Evolutionary conservation across 2,888 invertebrate genomes (phyloP).

Genomic region (Apoda limacodes): DNA sequence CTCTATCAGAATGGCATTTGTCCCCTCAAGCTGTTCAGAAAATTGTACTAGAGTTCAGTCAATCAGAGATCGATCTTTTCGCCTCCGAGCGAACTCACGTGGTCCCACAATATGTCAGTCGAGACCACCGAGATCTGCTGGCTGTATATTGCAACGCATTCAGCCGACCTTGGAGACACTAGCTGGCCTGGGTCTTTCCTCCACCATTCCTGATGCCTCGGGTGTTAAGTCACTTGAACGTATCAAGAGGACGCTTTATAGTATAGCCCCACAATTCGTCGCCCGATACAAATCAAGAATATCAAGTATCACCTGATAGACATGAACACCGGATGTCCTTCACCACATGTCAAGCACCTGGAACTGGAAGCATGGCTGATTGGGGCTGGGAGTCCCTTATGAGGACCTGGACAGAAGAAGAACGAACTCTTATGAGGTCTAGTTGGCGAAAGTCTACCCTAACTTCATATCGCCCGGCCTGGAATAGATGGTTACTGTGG

Average conservation of each 20-base stretch:
- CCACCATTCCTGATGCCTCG: slow-evolving; percentile 9
- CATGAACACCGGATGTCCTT: slow-evolving; percentile 7
- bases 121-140: slow-evolving; percentile 5
- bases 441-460: slow-evolving; percentile 14
- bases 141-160: slow-evolving; percentile 11
- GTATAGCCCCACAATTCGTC: slow-evolving; percentile 5
- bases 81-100: slow-evolving; percentile 11
- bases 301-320: slow-evolving; percentile 12
- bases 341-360: slow-evolving; percentile 9
- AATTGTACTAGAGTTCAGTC: slow-evolving; percentile 17
- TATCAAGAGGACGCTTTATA: slow-evolving; percentile 7
- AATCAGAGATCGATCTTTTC: slow-evolving; percentile 16
- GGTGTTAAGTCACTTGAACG: slow-evolving; percentile 14
- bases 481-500: slow-evolving; percentile 10
- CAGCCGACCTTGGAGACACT: slow-evolving; percentile 6
- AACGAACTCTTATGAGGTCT: slow-evolving; percentile 7
- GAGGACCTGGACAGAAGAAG: slow-evolving; percentile 8
- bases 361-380: slow-evolving; percentile 12
- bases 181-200: too few relatives aligned
- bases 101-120: slow-evolving; percentile 11
- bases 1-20: slow-evolving; percentile 22
- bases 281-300: slow-evolving; percentile 9
- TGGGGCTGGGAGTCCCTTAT: slow-evolving; percentile 16
- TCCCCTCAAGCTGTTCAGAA: slow-evolving; percentile 5
- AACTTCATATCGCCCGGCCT: slow-evolving; percentile 3